Percentiles rank a stretch among this genome's conserved stretches.
Conservation (phyloP, 1,140 invertebrate genomes). For the Colletes latitarsis region DNA sequence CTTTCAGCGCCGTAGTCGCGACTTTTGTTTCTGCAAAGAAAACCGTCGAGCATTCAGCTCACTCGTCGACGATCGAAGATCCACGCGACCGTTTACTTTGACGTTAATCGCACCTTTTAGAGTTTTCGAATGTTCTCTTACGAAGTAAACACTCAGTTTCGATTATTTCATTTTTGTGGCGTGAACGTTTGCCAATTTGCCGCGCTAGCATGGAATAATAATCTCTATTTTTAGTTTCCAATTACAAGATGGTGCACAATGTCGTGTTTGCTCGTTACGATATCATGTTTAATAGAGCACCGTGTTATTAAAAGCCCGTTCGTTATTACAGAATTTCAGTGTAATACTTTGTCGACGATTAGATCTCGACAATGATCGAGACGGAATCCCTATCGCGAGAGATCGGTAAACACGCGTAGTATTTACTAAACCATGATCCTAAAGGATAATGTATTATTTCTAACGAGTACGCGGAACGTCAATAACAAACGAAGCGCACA, state of each 20-base stretch:
- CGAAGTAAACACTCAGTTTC: background rate
- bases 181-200: too few species aligned
- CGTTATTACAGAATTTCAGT: background rate
- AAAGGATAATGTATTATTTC: background rate
- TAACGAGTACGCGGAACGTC: background rate
- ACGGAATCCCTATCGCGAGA: background rate
- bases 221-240: too few species aligned
- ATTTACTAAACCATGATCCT: too few species aligned
- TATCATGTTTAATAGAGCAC: too few species aligned
- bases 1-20: constrained; percentile 5
- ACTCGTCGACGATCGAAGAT: background rate
- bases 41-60: background rate
- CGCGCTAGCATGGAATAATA: too few species aligned
- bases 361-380: background rate
- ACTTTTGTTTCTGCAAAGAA: background rate
- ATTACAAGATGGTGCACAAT: too few species aligned
- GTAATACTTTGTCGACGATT: background rate
- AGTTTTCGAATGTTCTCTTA: background rate
- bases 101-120: background rate
- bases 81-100: too few species aligned
- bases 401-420: background rate
- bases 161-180: too few species aligned
- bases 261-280: too few species aligned
- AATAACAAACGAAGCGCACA: background rate
- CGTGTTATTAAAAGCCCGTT: background rate